Conservation (phyloP, 92 coral and sea anemone genomes). For the Bergia puertoricense region DNA sequence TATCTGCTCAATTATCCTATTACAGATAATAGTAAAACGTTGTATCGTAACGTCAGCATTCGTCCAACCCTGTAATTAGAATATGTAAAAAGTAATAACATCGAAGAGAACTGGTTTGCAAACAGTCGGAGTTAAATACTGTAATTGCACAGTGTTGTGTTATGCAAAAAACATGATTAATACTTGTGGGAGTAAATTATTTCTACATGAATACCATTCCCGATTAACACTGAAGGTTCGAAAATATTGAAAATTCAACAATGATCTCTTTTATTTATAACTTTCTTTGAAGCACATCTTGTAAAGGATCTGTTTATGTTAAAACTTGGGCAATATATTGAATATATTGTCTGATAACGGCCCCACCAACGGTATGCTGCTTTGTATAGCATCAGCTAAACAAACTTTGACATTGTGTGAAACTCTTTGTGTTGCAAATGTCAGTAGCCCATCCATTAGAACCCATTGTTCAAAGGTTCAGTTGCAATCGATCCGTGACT, state of each 20-base stretch:
- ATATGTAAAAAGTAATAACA: conserved; percentile 32
- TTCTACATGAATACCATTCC: not conserved
- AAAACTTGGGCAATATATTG: conserved; percentile 22
- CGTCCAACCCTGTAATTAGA: conserved; percentile 35
- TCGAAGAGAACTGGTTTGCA: not conserved
- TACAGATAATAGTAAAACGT: conserved; percentile 29
- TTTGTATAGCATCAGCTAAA: conserved; percentile 31
- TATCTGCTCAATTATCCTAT: conserved; percentile 35
- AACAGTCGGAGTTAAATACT: not conserved
- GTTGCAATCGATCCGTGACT: conserved; percentile 62
- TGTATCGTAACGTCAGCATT: conserved; percentile 17
- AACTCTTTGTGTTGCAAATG: conserved; percentile 60
- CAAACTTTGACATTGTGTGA: conserved; percentile 32
- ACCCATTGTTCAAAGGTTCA: conserved; percentile 40
- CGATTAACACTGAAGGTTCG: not conserved
- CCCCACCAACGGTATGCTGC: conserved; percentile 25
- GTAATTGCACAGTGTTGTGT: not conserved
- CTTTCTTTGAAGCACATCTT: not conserved
- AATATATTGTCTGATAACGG: conserved; percentile 15
- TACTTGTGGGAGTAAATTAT: not conserved
- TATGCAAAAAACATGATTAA: not conserved
- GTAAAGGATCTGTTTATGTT: conserved; percentile 38
- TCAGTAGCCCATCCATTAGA: conserved; percentile 61
- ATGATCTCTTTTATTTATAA: not conserved
- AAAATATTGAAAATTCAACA: not conserved